A percentile compares a stretch with the other conserved stretches of the same genome.
These are phyloP conservation scores for Azorinus chamasolen DNA, from an alignment of 2,888 invertebrate genomes.

Conservation along the genomic window DNA sequence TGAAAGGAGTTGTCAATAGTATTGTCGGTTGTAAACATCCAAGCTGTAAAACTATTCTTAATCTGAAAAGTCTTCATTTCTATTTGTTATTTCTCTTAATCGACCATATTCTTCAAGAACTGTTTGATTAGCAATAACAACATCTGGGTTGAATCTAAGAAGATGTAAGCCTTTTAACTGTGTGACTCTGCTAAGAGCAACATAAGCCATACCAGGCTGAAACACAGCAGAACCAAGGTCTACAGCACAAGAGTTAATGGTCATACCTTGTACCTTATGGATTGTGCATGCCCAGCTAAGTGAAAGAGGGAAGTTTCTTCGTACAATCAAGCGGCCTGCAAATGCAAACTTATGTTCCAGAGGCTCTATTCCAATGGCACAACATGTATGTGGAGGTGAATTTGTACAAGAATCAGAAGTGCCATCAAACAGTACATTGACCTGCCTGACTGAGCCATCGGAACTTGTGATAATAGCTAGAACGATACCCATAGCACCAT, in stretches of 20 bases:
- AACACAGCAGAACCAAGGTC: not conserved
- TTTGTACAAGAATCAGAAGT: too few species aligned
- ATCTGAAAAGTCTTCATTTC: too few species aligned
- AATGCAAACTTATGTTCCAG: not conserved
- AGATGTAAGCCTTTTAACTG: not conserved
- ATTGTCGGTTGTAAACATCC: too few species aligned
- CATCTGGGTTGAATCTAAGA: not conserved
- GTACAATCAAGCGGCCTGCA: not conserved
- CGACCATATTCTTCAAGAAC: constrained; percentile 1
- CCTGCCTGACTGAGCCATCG: too few species aligned
- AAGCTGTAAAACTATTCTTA: too few species aligned
- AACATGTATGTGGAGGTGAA: too few species aligned
- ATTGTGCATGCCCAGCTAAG: not conserved
- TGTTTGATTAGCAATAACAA: not conserved
- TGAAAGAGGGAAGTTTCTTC: not conserved
- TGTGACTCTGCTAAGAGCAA: not conserved
- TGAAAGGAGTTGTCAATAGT: too few species aligned
- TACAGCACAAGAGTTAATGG: not conserved
- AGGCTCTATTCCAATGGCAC: too few species aligned
- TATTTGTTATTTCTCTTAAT: too few species aligned
- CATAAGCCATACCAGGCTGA: not conserved
- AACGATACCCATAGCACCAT: not conserved
- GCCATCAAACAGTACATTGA: too few species aligned
- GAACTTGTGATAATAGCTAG: too few species aligned
- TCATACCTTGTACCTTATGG: not conserved